Evolutionary conservation across 2,113 vertebrate species (phyloP).

Genomic region (Pogona vitticeps): DNA sequence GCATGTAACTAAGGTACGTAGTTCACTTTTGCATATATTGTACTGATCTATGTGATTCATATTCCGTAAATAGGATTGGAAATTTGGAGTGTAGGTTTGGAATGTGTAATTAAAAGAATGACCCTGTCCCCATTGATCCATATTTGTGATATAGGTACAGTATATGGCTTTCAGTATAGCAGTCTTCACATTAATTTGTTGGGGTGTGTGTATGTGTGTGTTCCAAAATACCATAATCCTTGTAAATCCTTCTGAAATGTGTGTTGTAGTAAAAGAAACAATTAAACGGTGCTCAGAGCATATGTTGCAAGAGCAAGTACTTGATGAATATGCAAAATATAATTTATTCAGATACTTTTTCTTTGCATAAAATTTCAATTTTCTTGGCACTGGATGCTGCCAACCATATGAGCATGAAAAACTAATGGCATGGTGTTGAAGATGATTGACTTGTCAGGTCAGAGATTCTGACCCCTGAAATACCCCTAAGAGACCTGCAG

Average conservation of each 20-base stretch:
- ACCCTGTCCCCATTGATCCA: not conserved
- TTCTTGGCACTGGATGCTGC: not conserved
- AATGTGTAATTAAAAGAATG: not conserved
- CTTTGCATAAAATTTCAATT: not conserved
- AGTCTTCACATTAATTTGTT: not conserved
- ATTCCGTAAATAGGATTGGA: not conserved
- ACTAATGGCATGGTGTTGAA: not conserved
- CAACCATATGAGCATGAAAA: not conserved
- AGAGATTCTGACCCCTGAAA: too few relatives aligned
- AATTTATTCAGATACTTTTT: constrained; percentile 3
- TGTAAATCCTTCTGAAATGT: not conserved
- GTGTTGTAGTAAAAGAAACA: not conserved
- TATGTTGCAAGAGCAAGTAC: not conserved
- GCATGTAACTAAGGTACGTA: not conserved
- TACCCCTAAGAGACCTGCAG: too few relatives aligned
- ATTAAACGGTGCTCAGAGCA: not conserved
- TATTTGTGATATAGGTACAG: not conserved
- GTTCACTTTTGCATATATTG: not conserved
- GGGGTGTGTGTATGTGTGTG: too few relatives aligned
- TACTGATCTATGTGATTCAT: not conserved
- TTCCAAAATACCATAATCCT: not conserved
- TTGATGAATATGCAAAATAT: constrained; percentile 14
- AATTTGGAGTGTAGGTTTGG: not conserved
- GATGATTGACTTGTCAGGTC: too few relatives aligned
- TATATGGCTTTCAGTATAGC: not conserved